Conservation (phyloP, 2,888 invertebrate species). For the Druceiella hillmani region DNA sequence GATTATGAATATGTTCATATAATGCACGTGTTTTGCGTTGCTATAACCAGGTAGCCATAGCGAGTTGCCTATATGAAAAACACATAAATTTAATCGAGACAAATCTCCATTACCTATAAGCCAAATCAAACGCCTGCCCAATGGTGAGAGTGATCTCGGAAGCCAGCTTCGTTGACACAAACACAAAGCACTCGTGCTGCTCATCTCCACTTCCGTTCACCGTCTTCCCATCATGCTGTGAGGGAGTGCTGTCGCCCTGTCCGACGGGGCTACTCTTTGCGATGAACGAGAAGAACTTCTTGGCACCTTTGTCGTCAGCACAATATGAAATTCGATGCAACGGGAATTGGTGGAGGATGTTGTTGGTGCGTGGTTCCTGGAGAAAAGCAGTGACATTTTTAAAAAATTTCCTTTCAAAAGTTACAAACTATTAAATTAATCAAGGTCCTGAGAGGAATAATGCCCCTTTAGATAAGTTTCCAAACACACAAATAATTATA, state of each 20-base stretch:
- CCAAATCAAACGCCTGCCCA: slow-evolving; percentile 97
- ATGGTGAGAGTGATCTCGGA: slow-evolving; percentile 97
- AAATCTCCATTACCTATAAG: slow-evolving; percentile 71
- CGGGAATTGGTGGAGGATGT: slow-evolving; percentile 91
- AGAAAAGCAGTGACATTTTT: slow-evolving; percentile 18
- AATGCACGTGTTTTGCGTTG: too few relatives aligned
- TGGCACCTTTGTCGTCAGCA: slow-evolving; percentile 97
- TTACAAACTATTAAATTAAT: neutral
- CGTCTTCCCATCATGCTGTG: neutral
- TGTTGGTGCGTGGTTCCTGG: slow-evolving; percentile 68
- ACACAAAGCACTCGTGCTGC: slow-evolving; percentile 93
- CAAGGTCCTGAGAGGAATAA: slow-evolving; percentile 2
- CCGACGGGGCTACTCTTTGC: slow-evolving; percentile 52
- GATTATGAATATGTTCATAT: too few relatives aligned
- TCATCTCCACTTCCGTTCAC: slow-evolving; percentile 56
- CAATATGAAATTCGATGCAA: slow-evolving; percentile 97
- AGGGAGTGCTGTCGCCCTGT: slow-evolving; percentile 1
- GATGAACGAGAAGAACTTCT: slow-evolving; percentile 94
- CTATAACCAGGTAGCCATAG: too few relatives aligned
- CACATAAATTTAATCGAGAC: too few relatives aligned
- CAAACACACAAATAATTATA: too few relatives aligned
- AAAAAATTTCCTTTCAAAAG: neutral
- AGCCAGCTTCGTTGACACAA: slow-evolving; percentile 94
- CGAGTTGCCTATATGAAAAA: too few relatives aligned
- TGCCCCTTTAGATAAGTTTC: neutral